Base-by-base conservation (phyloP, 2,888 invertebrate genomes). In the Rhorus exstirpatorius region DNA sequence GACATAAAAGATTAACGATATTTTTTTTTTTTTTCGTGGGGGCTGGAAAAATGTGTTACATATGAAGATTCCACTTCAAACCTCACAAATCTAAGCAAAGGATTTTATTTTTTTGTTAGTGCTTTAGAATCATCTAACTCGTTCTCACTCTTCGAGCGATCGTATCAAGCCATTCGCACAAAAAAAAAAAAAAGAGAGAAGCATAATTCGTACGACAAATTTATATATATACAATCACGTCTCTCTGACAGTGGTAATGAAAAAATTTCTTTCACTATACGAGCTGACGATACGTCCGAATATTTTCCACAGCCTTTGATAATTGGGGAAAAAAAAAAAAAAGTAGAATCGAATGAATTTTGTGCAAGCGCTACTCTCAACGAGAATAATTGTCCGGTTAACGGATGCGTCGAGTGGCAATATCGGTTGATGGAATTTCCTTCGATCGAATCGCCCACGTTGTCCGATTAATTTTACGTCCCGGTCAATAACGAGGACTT, bases 61-160 rank as follows among this genome's bases (percentile, higher is more conserved):
- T n/a, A n/a, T n/a, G n/a, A n/a, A n/a, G n/a, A n/a, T n/a, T n/a
- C n/a, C n/a, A n/a, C 51, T 51, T 19, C 14, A 51, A 63, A 53
- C 21, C 46, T 46, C 55, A 58, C 26, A 10, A 38, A 72, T 60
- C 24, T 10, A 63, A 46, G 53, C 44, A 12, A 31, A 53, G 41
- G 1, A n/a, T 49, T 77, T 38, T 8, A 1, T 8, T 21, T 46
- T 51, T 58, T 41, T 24, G 55, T 74, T 81, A 77, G 72, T 77
- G 17, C 7, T 55, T 68, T 49, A 49, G 31, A 44, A 68, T n/a
- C 46, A 1, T 51, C 35, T 53, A 61, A 44, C 17, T 58, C 14
- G 41, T 70, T 24, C 49, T 60, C 61, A 74, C 68, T 49, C 70
- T 58, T 24, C 78, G 74, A 78, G 81, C 81, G 58, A 49, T 74